These are phyloP conservation scores for Rana temporaria DNA, from an alignment of 2,113 vertebrate species.

Conservation along the genomic window DNA sequence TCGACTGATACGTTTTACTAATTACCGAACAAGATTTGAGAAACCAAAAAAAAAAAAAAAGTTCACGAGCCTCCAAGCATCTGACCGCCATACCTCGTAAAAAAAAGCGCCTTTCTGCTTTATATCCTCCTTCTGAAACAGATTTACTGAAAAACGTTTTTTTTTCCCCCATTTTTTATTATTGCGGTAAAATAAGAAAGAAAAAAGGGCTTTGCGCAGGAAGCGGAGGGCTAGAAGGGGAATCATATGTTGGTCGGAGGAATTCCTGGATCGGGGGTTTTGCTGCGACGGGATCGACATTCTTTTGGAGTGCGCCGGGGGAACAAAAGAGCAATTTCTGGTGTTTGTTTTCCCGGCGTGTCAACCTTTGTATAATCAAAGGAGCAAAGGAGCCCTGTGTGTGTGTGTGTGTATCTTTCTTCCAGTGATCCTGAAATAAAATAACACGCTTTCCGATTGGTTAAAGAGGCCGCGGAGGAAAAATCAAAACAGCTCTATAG, in stretches of 20 bases:
- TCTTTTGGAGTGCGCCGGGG: constrained; percentile 29
- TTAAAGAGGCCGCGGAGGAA: neutral
- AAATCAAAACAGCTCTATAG: neutral
- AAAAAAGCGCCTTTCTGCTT: constrained; percentile 63
- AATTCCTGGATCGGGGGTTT: neutral
- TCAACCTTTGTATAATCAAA: neutral
- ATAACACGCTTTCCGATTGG: neutral
- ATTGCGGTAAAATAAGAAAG: constrained; percentile 68
- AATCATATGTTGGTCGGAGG: constrained; percentile 65
- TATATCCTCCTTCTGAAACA: constrained; percentile 56
- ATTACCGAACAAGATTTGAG: constrained; percentile 43
- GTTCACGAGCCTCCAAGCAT: constrained; percentile 62
- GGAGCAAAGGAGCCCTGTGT: no score
- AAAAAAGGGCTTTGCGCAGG: constrained; percentile 62
- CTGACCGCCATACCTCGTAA: constrained; percentile 54
- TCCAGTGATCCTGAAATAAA: no score
- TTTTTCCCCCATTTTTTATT: constrained; percentile 66
- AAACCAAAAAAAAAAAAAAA: constrained; percentile 20
- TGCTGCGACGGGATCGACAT: constrained; percentile 56
- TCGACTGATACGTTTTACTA: constrained; percentile 24
- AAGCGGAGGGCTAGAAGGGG: constrained; percentile 60
- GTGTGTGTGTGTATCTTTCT: no score
- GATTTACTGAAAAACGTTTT: constrained; percentile 66
- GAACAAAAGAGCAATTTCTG: neutral
- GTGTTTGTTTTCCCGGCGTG: neutral